Conservation (phyloP, 2,113 vertebrate species). For the Anarrhichthys ocellatus region DNA sequence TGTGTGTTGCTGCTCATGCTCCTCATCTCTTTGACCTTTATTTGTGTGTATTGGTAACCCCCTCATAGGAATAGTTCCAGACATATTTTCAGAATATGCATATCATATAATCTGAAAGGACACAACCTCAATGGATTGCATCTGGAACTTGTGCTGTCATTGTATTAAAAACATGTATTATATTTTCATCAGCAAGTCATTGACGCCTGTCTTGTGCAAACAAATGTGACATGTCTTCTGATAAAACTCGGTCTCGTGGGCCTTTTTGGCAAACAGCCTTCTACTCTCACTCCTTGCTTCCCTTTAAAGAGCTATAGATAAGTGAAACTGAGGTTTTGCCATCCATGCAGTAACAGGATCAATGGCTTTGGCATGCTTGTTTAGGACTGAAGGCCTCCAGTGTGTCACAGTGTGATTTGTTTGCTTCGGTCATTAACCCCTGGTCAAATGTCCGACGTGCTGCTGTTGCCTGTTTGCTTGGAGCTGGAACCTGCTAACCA, state of each 20-base stretch:
- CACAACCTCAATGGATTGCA: not conserved
- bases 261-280: constrained; percentile 9
- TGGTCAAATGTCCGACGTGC: constrained; percentile 52
- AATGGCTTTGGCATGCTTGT: constrained; percentile 57
- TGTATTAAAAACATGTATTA: not conserved
- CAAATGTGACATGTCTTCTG: not conserved
- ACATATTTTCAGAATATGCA: not conserved
- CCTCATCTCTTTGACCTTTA: constrained; percentile 2
- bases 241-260: not conserved
- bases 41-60: not conserved
- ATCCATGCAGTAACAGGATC: constrained; percentile 58
- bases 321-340: constrained; percentile 51
- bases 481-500: constrained; percentile 22
- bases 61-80: not conserved
- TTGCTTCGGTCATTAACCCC: constrained; percentile 69
- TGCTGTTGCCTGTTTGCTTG: constrained; percentile 56
- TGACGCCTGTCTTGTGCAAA: not conserved
- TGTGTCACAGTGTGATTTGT: constrained; percentile 65
- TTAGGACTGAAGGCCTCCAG: constrained; percentile 54
- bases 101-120: not conserved
- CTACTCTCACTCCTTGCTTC: constrained; percentile 14
- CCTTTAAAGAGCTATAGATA: constrained; percentile 18
- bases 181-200: not conserved
- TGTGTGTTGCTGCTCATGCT: not conserved
- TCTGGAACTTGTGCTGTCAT: not conserved